Percentiles rank a stretch among this genome's conserved stretches.
Conservation (phyloP, 2,113 vertebrate genomes). For the Tauraco erythrolophus region DNA sequence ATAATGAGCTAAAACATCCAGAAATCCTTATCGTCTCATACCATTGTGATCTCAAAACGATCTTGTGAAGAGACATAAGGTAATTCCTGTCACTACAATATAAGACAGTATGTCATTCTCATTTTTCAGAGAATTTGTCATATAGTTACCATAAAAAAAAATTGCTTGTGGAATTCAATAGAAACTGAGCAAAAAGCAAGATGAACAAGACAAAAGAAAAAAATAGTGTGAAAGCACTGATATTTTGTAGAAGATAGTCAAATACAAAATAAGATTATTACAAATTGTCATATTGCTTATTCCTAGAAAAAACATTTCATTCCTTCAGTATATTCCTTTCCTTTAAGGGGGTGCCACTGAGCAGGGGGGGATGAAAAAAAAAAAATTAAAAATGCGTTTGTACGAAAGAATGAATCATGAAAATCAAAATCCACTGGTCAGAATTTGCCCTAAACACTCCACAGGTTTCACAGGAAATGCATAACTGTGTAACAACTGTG, state of each 20-base stretch:
- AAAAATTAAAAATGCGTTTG: neutral
- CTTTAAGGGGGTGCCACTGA: neutral
- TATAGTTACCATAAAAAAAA: neutral
- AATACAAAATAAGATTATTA: neutral
- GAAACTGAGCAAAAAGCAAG: neutral
- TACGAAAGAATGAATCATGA: neutral
- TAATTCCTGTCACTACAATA: neutral
- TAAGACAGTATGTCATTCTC: neutral
- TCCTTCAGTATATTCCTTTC: neutral
- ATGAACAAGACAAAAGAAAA: neutral
- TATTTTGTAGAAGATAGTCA: neutral
- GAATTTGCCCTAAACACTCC: neutral
- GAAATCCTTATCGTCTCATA: neutral
- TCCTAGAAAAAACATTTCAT: neutral
- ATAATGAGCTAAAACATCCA: neutral
- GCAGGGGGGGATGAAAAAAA: neutral
- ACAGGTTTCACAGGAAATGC: neutral
- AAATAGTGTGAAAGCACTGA: neutral
- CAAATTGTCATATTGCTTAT: neutral
- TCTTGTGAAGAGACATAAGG: neutral
- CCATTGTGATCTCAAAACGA: neutral
- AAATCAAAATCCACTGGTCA: neutral
- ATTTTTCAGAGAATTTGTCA: neutral
- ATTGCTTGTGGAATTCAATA: neutral
- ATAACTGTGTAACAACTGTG: neutral